These are phyloP conservation scores for Zaprionus africanus DNA, from an alignment of 1,140 invertebrate genomes.

Conservation along the genomic window DNA sequence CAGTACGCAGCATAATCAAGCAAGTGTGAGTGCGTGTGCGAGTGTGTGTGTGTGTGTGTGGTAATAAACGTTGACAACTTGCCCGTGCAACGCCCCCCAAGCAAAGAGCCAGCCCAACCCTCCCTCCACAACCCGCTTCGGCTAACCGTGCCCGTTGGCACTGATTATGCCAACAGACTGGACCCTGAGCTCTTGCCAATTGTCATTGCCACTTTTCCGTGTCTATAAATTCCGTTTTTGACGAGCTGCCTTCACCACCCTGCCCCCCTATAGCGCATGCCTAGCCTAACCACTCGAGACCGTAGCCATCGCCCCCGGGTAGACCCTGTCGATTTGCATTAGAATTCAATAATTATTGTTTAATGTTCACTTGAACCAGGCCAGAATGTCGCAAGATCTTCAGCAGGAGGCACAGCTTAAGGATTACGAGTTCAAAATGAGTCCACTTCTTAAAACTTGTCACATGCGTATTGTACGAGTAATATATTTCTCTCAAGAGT, in stretches of 20 bases:
- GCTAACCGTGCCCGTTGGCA: slow-evolving; percentile 58
- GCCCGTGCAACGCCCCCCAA: slow-evolving; percentile 21
- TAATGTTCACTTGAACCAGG: slow-evolving; percentile 67
- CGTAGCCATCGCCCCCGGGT: slow-evolving; percentile 11
- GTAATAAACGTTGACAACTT: slow-evolving; percentile 77
- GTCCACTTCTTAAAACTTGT: neutral
- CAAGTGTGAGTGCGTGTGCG: slow-evolving; percentile 28
- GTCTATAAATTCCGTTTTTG: slow-evolving; percentile 79
- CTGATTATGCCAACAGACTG: slow-evolving; percentile 70
- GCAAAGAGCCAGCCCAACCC: neutral
- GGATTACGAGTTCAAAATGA: slow-evolving; percentile 2
- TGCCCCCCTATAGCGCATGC: slow-evolving; percentile 25
- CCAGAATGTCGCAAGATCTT: slow-evolving; percentile 54
- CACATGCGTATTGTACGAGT: neutral
- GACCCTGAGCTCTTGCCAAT: slow-evolving; percentile 60
- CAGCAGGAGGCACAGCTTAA: neutral
- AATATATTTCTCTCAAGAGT: neutral
- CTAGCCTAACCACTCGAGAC: slow-evolving; percentile 28
- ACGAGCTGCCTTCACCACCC: slow-evolving; percentile 51
- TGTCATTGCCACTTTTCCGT: slow-evolving; percentile 70
- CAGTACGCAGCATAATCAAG: slow-evolving; percentile 78
- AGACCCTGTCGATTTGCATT: slow-evolving; percentile 60
- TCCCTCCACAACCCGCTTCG: neutral
- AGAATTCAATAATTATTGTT: slow-evolving; percentile 79
- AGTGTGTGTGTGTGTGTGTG: slow-evolving; percentile 6